phyloP scores from a whole-genome alignment of 2,113 vertebrate species.

The Halichoerus grypus region DNA sequence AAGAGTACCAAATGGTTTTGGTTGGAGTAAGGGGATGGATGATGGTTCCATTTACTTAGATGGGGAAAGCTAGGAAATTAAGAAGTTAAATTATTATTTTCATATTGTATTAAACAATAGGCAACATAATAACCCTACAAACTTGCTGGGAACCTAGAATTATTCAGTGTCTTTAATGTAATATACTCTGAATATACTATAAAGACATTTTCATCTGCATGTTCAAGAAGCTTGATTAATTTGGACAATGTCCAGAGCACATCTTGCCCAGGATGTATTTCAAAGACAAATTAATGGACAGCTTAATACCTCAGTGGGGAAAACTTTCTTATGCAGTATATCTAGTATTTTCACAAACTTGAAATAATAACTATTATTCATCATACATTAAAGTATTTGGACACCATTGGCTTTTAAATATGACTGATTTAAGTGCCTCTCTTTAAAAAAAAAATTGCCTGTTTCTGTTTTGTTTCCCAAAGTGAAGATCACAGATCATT shows the following conservation, averaged over 20 bases:
- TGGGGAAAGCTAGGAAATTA: not conserved
- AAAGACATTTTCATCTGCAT: not conserved
- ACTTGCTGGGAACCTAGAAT: not conserved
- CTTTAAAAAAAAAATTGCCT: not conserved
- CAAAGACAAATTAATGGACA: conserved; percentile 57
- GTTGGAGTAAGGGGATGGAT: not conserved
- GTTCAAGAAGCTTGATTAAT: conserved; percentile 52
- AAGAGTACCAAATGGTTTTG: not conserved
- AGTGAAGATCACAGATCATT: not conserved
- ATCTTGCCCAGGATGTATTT: conserved; percentile 31
- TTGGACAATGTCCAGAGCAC: conserved; percentile 50
- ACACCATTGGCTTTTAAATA: not conserved
- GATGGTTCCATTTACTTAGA: not conserved
- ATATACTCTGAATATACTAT: not conserved
- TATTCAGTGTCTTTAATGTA: conserved; percentile 14
- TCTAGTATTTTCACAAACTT: not conserved
- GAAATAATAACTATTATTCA: conserved; percentile 32
- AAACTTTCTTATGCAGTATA: not conserved
- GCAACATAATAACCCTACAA: not conserved
- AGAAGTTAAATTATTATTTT: not conserved
- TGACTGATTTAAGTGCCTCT: not conserved
- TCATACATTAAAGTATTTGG: conserved; percentile 2
- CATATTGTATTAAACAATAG: not conserved
- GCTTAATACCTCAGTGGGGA: not conserved
- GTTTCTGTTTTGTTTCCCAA: not conserved